Conservation (phyloP, 2,797 vertebrate genomes). For the Ataeniobius toweri region DNA sequence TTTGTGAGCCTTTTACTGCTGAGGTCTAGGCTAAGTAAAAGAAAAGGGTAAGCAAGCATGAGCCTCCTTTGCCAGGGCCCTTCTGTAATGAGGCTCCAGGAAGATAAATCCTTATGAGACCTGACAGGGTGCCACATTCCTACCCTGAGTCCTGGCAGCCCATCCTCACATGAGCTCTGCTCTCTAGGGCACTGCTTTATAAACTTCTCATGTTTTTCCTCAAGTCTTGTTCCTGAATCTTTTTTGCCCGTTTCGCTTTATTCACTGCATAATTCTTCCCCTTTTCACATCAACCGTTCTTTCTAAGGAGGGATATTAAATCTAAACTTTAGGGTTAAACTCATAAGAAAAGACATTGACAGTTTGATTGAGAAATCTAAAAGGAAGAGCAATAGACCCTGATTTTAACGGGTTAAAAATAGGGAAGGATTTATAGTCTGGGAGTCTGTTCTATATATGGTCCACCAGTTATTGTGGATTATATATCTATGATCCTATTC, state of each 20-base stretch:
- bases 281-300: conserved; percentile 16
- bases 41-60: conserved; percentile 39
- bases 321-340: background rate
- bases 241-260: conserved; percentile 33
- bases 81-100: conserved; percentile 71
- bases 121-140: conserved; percentile 81
- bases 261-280: conserved; percentile 30
- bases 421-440: background rate
- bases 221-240: conserved; percentile 18
- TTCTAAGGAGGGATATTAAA: conserved; percentile 12
- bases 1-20: conserved; percentile 21
- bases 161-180: conserved; percentile 44
- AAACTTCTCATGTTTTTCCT: conserved; percentile 57
- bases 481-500: background rate
- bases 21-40: conserved; percentile 28
- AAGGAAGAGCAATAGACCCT: background rate
- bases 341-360: background rate
- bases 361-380: background rate
- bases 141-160: conserved; percentile 58
- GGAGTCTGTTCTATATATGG: background rate
- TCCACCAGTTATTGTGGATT: background rate
- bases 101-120: conserved; percentile 77
- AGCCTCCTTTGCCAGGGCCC: conserved; percentile 57
- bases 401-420: background rate
- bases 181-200: conserved; percentile 56